phyloP scores from a whole-genome alignment of 2,888 invertebrate species.

The Meandrusa payeni region DNA sequence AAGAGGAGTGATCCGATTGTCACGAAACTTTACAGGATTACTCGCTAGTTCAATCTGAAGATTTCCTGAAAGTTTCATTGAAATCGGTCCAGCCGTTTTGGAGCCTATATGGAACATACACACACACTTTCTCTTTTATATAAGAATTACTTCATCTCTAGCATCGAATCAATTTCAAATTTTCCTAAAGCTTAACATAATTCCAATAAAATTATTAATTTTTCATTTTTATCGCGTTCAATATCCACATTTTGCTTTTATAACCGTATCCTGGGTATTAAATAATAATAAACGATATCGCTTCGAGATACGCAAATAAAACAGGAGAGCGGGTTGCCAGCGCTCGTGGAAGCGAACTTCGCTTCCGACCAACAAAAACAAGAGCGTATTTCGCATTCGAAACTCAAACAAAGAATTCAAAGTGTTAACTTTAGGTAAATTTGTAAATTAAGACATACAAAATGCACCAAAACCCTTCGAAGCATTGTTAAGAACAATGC shows the following conservation, averaged over 20 bases:
- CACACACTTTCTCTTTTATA: no score
- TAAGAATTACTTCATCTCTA: background rate
- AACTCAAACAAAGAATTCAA: slow-evolving; percentile 20
- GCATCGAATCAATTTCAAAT: no score
- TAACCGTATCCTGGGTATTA: slow-evolving; percentile 12
- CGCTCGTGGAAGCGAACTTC: slow-evolving; percentile 10
- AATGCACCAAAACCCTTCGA: slow-evolving; percentile 27
- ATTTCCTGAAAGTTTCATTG: no score
- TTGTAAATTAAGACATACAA: slow-evolving; percentile 9
- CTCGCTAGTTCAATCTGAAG: no score
- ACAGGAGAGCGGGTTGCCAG: slow-evolving; percentile 3
- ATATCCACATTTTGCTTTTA: slow-evolving; percentile 10
- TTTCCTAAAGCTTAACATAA: no score
- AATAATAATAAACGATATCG: slow-evolving; percentile 19
- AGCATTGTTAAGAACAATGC: slow-evolving; percentile 47
- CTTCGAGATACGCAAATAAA: slow-evolving; percentile 18
- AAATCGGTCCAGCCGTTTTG: no score
- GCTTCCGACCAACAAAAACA: slow-evolving; percentile 18
- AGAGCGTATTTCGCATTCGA: slow-evolving; percentile 18
- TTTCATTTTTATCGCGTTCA: slow-evolving; percentile 6
- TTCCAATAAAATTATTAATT: slow-evolving; percentile 6
- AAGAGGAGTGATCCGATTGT: no score
- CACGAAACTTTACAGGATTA: no score
- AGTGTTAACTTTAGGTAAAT: slow-evolving; percentile 12
- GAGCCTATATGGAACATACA: no score